phyloP scores from a whole-genome alignment of 2,797 vertebrate genomes.

The Enteromius trimaculatus region DNA sequence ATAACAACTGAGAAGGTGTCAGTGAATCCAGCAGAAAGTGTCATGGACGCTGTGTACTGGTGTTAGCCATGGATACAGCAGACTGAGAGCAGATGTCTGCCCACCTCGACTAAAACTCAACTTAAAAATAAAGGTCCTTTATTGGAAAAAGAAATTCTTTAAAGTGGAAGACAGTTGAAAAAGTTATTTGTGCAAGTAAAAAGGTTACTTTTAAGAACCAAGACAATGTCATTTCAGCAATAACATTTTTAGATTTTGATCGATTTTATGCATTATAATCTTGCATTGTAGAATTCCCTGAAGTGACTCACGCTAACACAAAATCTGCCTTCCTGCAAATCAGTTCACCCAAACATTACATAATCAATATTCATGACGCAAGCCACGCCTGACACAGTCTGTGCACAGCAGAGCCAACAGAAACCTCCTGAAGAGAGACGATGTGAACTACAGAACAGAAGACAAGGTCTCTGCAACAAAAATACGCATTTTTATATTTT shows the following conservation, averaged over 20 bases:
- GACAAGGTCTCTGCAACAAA: not conserved
- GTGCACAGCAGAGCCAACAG: not conserved
- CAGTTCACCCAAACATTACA: not conserved
- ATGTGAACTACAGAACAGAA: not conserved
- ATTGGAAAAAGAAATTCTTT: not conserved
- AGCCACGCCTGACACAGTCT: not conserved
- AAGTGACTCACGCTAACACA: not conserved
- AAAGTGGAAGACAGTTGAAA: not conserved
- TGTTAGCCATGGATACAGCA: not conserved
- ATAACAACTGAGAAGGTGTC: not conserved
- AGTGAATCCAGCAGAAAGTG: not conserved
- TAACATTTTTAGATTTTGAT: not conserved
- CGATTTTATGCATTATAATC: not conserved
- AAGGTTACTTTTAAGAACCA: not conserved
- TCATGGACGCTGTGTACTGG: not conserved
- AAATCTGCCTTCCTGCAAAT: not conserved
- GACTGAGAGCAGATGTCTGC: conserved; percentile 9
- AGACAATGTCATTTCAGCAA: not conserved
- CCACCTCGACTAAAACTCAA: not conserved
- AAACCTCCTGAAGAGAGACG: not conserved
- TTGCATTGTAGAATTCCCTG: not conserved
- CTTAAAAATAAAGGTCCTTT: not conserved
- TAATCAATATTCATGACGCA: not conserved
- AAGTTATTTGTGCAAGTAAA: not conserved
- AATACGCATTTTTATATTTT: not conserved